Base-by-base conservation (phyloP, 1,140 invertebrate genomes). In the Drosophila kepulauana region DNA sequence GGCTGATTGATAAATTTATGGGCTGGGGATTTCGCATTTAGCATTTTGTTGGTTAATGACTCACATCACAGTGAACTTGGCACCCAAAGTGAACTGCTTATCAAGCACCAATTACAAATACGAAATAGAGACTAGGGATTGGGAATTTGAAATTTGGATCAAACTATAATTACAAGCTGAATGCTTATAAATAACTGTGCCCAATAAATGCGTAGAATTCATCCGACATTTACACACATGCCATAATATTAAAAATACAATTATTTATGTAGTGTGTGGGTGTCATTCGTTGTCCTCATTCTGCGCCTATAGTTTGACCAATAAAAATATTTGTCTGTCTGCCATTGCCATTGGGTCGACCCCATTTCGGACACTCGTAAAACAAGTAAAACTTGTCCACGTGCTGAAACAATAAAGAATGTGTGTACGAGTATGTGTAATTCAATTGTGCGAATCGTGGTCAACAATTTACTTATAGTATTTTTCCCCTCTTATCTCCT, bases 251-350 rank as follows among this genome's bases (percentile, higher is more conserved):
- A 30, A 16, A 59, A 59, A 71, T 65, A 65, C 30, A 52, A n/a
- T 30, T 63, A 25, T 51, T 11, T 20, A 5, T 15, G 7, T 11
- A 13, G n/a, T 16, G 5, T 16, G 15, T 6, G 4, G 16, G 33
- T 2, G 15, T 8, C 52, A 20, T 20, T 13, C 5, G 5, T n/a
- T 8, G 28, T 5, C 57, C 41, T 43, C 41, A 43, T 13, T 43
- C 4, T 6, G 41, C 3, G 41, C 41, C 41, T 43, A 6, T 38
- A 52, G 48, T 7, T 8, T 49, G 52, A n/a, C 11, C 48, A 49
- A 69, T 68, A 61, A 73, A 79, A 82, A 73, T 82, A 82, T 87
- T 86, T 87, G 79, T 73, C 71, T 72, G 28, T 15, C 43, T 45
- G 63, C 25, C 51, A 71, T 56, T 45, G 63, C 25, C 51, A 71